Conservation (phyloP, 2,797 vertebrate genomes). For the Salarias fasciatus region DNA sequence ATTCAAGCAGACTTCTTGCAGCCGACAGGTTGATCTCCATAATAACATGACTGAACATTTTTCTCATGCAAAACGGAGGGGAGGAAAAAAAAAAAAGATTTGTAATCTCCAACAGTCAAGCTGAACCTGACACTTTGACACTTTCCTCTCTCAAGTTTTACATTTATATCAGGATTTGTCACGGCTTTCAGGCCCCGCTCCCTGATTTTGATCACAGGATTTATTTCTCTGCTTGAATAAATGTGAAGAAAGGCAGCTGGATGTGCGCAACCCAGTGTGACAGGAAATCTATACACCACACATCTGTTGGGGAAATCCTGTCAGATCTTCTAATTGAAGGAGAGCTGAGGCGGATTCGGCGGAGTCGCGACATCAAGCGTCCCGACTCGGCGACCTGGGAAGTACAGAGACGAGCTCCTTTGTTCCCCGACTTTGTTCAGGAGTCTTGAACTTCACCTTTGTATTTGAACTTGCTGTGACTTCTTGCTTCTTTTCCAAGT, state of each 20-base stretch:
- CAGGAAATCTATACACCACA: constrained; percentile 75
- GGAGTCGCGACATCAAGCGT: constrained; percentile 31
- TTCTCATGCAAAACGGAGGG: constrained; percentile 36
- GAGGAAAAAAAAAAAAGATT: constrained; percentile 26
- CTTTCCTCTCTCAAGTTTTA: constrained; percentile 66
- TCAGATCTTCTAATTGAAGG: constrained; percentile 53
- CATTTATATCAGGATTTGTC: constrained; percentile 82
- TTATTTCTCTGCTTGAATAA: constrained; percentile 78
- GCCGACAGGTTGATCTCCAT: constrained; percentile 44
- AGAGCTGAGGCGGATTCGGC: constrained; percentile 22
- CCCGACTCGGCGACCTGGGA: too few species aligned
- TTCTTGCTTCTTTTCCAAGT: background rate
- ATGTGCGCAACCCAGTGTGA: constrained; percentile 77
- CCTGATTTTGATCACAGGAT: constrained; percentile 79
- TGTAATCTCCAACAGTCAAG: constrained; percentile 56
- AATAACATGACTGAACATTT: constrained; percentile 24
- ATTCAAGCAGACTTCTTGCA: constrained; percentile 19
- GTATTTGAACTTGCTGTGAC: constrained; percentile 4
- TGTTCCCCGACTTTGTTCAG: constrained; percentile 1
- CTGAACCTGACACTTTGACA: constrained; percentile 66
- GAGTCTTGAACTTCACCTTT: constrained; percentile 13
- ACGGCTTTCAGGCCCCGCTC: constrained; percentile 65
- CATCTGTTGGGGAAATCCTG: constrained; percentile 68
- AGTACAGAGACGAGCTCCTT: too few species aligned
- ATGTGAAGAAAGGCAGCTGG: constrained; percentile 64